A percentile compares a stretch with the other conserved stretches of the same genome.
phyloP scores from a whole-genome alignment of 2,888 invertebrate species.

The Philereme vetulata region DNA sequence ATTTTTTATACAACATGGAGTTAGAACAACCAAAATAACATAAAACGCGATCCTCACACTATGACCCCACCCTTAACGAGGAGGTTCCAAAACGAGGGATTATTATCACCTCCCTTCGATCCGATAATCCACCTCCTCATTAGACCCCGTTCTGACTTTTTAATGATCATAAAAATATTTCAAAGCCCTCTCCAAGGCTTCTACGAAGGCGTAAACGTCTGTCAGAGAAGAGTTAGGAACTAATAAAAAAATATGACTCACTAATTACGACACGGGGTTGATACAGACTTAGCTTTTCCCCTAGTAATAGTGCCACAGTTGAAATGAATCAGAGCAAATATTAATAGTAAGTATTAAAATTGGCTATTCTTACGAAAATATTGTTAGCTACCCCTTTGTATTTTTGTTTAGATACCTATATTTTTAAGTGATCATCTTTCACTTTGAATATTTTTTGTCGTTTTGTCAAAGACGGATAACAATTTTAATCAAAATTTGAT shows the following conservation, averaged over 20 bases:
- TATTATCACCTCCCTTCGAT: conserved; percentile 65
- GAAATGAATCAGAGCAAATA: too few relatives aligned
- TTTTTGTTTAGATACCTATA: too few relatives aligned
- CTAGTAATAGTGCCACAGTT: too few relatives aligned
- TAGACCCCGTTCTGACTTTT: conserved; percentile 42
- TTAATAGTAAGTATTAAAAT: too few relatives aligned
- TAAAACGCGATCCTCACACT: conserved; percentile 12
- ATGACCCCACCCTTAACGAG: conserved; percentile 40
- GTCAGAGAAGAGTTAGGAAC: conserved; percentile 15
- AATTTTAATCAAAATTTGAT: too few relatives aligned
- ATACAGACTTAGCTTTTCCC: neutral
- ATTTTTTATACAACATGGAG: too few relatives aligned
- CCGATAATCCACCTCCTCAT: conserved; percentile 57
- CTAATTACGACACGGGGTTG: conserved; percentile 5
- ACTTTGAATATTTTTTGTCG: too few relatives aligned
- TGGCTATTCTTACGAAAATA: too few relatives aligned
- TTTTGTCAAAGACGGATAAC: too few relatives aligned
- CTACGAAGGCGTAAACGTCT: conserved; percentile 25
- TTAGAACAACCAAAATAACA: too few relatives aligned
- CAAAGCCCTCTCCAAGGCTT: conserved; percentile 14
- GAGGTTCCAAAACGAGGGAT: conserved; percentile 48
- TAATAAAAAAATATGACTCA: conserved; percentile 14
- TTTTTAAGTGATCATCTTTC: too few relatives aligned
- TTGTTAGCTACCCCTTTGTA: too few relatives aligned
- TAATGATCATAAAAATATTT: conserved; percentile 41